These are phyloP conservation scores for Ictalurus furcatus DNA, from an alignment of 2,113 vertebrate genomes.

Conservation along the genomic window DNA sequence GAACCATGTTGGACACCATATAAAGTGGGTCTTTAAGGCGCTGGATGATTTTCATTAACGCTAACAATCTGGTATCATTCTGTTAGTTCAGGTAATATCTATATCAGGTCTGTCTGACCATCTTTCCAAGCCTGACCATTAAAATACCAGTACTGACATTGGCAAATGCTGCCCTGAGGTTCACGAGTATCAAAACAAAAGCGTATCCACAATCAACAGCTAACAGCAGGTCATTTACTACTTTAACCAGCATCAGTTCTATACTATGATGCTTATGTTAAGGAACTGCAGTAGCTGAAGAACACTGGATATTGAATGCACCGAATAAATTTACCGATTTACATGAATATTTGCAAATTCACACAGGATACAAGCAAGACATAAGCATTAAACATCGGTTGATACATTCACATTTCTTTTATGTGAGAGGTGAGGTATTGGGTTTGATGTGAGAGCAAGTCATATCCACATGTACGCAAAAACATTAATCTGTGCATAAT, in stretches of 20 bases:
- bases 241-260: not conserved
- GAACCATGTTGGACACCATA: not conserved
- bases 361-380: not conserved
- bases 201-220: not conserved
- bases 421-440: not conserved
- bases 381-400: not conserved
- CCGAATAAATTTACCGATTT: not conserved
- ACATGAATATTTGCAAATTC: not conserved
- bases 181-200: not conserved
- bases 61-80: not conserved
- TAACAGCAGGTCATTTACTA: not conserved
- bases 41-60: not conserved
- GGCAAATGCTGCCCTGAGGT: not conserved
- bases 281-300: not conserved
- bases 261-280: not conserved
- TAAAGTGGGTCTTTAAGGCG: not conserved
- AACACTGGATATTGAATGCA: not conserved
- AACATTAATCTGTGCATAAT: not conserved
- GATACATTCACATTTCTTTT: not conserved
- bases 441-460: not conserved
- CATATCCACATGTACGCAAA: not conserved
- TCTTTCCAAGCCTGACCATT: not conserved
- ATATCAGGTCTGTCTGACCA: not conserved
- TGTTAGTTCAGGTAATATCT: not conserved
- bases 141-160: not conserved